Percentiles rank a stretch among this genome's conserved stretches.
phyloP scores from a whole-genome alignment of 2,797 vertebrate genomes.

The Acanthis flammea region DNA sequence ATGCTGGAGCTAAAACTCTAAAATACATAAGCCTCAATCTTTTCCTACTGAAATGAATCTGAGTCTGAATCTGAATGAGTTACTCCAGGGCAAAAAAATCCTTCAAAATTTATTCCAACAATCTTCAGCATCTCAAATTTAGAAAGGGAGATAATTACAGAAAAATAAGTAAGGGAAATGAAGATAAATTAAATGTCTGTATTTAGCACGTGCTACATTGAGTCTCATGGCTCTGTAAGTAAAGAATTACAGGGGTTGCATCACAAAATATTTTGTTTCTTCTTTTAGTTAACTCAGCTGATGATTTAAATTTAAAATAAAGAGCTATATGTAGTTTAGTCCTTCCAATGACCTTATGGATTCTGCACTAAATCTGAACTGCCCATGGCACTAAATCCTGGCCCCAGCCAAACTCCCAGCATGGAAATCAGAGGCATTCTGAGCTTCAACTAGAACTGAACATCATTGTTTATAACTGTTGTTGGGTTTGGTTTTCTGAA shows the following conservation, averaged over 20 bases:
- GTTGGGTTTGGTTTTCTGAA: background rate
- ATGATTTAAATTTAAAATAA: background rate
- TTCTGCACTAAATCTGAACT: background rate
- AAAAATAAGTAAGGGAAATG: background rate
- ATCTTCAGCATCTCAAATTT: background rate
- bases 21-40: background rate
- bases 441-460: background rate
- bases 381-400: background rate
- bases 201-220: background rate
- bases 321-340: background rate
- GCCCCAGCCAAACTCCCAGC: background rate
- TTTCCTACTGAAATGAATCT: background rate
- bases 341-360: background rate
- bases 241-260: background rate
- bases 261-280: background rate
- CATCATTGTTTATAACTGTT: background rate
- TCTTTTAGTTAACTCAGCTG: background rate
- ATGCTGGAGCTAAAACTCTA: background rate
- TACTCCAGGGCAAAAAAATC: background rate
- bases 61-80: background rate
- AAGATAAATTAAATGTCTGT: background rate
- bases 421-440: background rate
- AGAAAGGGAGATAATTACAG: background rate
- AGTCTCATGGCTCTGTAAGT: background rate
- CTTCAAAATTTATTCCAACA: background rate